A percentile compares a stretch with the other conserved stretches of the same genome.
Conservation (phyloP, 2,113 vertebrate species). For the Sorex fumeus region DNA sequence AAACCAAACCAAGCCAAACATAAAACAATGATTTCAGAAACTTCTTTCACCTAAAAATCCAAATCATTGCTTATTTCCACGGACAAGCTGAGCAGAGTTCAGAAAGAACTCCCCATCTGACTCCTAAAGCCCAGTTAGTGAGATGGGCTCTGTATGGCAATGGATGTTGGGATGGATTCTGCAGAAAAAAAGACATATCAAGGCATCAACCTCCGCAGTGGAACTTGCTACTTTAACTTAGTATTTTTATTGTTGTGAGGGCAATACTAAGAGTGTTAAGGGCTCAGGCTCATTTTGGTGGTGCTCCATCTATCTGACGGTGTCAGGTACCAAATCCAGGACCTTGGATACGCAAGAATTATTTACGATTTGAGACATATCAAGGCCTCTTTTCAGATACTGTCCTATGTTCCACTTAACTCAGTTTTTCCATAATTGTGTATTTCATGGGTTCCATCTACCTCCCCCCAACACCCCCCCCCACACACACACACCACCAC, state of each 20-base stretch:
- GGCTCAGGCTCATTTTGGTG: too few species aligned
- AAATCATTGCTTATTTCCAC: conserved; percentile 37
- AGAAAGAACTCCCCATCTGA: background rate
- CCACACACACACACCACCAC: too few species aligned
- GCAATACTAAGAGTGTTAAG: too few species aligned
- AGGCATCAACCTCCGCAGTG: background rate
- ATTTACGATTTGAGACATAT: too few species aligned
- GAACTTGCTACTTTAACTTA: background rate
- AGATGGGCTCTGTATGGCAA: background rate
- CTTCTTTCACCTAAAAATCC: conserved; percentile 31
- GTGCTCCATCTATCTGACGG: too few species aligned
- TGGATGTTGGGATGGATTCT: background rate
- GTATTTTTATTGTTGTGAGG: too few species aligned
- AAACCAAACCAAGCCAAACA: too few species aligned
- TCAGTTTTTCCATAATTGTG: background rate
- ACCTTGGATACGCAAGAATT: too few species aligned
- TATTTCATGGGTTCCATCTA: background rate
- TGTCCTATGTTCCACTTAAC: background rate
- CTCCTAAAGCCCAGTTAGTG: background rate
- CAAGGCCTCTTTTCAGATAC: background rate
- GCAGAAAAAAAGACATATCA: too few species aligned
- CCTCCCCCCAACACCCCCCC: too few species aligned
- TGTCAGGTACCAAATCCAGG: too few species aligned
- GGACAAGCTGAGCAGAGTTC: background rate
- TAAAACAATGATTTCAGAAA: too few species aligned